Evolutionary conservation across 2,888 invertebrate species (phyloP).

Genomic region (Brachyptera putata): DNA sequence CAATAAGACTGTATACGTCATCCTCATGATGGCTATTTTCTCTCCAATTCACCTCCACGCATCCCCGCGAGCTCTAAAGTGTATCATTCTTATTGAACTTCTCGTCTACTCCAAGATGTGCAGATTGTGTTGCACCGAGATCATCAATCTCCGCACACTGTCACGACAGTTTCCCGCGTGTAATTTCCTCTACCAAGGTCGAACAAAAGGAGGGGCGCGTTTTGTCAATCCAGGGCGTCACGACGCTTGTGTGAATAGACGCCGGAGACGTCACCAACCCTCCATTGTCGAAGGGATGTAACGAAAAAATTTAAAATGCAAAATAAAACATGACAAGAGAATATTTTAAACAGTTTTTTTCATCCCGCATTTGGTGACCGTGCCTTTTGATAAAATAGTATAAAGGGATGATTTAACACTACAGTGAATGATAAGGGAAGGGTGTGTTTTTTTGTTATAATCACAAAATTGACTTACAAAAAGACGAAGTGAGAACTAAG

Average conservation of each 20-base stretch:
- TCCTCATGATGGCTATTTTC: no score
- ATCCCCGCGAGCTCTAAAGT: no score
- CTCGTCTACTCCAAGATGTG: no score
- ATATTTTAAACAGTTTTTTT: conserved; percentile 15
- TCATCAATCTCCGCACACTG: not conserved
- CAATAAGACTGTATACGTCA: no score
- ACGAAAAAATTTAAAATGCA: conserved; percentile 30
- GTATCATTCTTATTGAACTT: no score
- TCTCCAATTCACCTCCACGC: no score
- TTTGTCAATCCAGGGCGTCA: conserved; percentile 9
- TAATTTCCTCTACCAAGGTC: not conserved
- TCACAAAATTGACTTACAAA: conserved; percentile 20
- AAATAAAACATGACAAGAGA: conserved; percentile 24
- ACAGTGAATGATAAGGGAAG: conserved; percentile 17
- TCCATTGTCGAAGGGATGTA: conserved; percentile 22
- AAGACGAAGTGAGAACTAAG: not conserved
- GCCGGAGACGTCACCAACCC: conserved; percentile 20
- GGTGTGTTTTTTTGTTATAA: conserved; percentile 16
- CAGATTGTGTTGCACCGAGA: no score
- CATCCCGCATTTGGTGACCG: not conserved
- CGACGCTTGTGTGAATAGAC: conserved; percentile 9
- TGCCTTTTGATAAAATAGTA: conserved; percentile 11
- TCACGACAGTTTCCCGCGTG: not conserved
- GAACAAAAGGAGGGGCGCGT: conserved; percentile 8
- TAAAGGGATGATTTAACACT: conserved; percentile 20